A percentile compares a stretch with the other conserved stretches of the same genome.
Evolutionary conservation across 2,113 vertebrate genomes (phyloP).

Genomic region (Brachyhypopomus gauderio): DNA sequence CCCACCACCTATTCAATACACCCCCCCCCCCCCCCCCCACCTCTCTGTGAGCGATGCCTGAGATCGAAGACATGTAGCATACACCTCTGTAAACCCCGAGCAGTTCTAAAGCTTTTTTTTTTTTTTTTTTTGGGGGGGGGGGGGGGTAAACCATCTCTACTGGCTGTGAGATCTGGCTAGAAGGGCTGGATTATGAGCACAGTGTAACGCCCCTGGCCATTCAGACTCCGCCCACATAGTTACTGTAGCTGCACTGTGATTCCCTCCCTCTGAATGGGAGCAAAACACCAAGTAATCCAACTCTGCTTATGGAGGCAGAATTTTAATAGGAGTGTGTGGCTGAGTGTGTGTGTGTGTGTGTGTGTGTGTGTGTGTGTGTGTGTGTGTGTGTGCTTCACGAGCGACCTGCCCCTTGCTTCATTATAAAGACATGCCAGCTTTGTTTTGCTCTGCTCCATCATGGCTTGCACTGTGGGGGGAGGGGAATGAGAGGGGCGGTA

Average conservation of each 20-base stretch:
- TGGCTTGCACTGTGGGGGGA: conserved; percentile 65
- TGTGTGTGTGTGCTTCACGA: conserved; percentile 58
- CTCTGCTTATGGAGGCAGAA: conserved; percentile 63
- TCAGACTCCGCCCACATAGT: neutral
- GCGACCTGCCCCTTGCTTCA: conserved; percentile 71
- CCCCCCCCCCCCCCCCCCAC: neutral
- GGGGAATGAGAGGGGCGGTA: conserved; percentile 33
- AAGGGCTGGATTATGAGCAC: too few relatives aligned
- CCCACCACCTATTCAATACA: neutral
- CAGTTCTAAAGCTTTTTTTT: too few relatives aligned
- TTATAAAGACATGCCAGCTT: conserved; percentile 81
- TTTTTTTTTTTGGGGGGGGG: too few relatives aligned
- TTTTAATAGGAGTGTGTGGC: conserved; percentile 64
- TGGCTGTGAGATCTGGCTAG: neutral
- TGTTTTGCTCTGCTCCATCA: conserved; percentile 77
- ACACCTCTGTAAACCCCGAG: neutral
- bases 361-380: conserved; percentile 38
- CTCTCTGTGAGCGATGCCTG: neutral
- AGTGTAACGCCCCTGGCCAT: too few relatives aligned
- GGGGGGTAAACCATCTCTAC: too few relatives aligned
- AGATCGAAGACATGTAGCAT: too few relatives aligned
- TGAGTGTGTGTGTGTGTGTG: conserved; percentile 14
- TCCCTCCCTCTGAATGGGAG: neutral
- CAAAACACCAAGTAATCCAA: conserved; percentile 57
- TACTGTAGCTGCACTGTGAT: too few relatives aligned